phyloP scores from a whole-genome alignment of 2,113 vertebrate species.

The Gymnogyps californianus region DNA sequence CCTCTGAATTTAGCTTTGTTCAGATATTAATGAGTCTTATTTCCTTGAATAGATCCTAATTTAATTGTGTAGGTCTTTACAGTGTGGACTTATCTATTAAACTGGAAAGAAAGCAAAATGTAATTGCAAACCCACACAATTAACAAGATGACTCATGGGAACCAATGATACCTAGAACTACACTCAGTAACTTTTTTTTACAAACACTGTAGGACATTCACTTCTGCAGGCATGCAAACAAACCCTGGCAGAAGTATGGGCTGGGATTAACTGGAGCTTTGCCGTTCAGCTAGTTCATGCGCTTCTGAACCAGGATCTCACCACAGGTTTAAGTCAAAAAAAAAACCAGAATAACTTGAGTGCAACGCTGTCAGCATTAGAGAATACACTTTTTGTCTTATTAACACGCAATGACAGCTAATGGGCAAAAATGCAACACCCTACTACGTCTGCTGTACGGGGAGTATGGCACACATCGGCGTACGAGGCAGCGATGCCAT shows the following conservation, averaged over 20 bases:
- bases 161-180: not conserved
- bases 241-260: not conserved
- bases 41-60: not conserved
- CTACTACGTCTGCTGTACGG: fast-evolving
- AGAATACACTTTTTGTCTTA: not conserved
- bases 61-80: not conserved
- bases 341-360: not conserved
- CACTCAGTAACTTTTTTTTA: not conserved
- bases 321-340: not conserved
- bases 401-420: not conserved
- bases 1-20: not conserved
- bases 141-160: not conserved
- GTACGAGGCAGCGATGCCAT: fast-evolving
- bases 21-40: not conserved
- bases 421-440: not conserved
- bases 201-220: not conserved
- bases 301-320: not conserved
- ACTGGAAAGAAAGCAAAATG: not conserved
- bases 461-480: fast-evolving
- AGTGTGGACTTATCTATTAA: not conserved
- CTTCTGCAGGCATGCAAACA: not conserved
- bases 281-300: not conserved
- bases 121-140: not conserved
- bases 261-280: not conserved
- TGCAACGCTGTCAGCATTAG: not conserved